These are phyloP conservation scores for Balaeniceps rex DNA, from an alignment of 2,113 vertebrate genomes.

Conservation along the genomic window DNA sequence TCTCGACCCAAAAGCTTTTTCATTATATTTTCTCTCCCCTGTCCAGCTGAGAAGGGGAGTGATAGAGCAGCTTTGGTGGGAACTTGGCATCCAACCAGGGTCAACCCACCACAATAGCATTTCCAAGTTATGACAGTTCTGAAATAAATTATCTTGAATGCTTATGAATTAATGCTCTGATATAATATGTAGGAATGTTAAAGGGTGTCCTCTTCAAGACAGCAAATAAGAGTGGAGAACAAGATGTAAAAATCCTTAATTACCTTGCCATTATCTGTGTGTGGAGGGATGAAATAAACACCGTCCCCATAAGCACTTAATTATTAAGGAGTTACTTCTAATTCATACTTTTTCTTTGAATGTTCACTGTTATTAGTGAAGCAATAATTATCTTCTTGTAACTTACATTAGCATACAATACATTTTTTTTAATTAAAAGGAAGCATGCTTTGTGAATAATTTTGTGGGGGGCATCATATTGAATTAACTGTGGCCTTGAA, in stretches of 20 bases:
- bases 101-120: not conserved
- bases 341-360: not conserved
- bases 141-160: not conserved
- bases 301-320: accelerated
- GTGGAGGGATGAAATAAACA: not conserved
- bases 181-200: not conserved
- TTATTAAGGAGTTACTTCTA: not conserved
- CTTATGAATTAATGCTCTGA: not conserved
- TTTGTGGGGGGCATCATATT: accelerated
- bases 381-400: not conserved
- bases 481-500: not conserved
- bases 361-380: not conserved
- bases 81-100: too few species aligned
- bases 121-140: not conserved
- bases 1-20: too few species aligned
- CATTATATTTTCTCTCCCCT: too few species aligned
- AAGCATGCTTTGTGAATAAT: not conserved
- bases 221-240: not conserved
- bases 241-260: not conserved
- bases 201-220: not conserved
- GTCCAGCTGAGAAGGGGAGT: too few species aligned
- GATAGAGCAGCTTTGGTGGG: too few species aligned
- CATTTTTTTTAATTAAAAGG: not conserved
- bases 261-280: not conserved
- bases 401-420: not conserved